Base-by-base conservation (phyloP, 2,797 vertebrate species). In the Trematomus bernacchii region DNA sequence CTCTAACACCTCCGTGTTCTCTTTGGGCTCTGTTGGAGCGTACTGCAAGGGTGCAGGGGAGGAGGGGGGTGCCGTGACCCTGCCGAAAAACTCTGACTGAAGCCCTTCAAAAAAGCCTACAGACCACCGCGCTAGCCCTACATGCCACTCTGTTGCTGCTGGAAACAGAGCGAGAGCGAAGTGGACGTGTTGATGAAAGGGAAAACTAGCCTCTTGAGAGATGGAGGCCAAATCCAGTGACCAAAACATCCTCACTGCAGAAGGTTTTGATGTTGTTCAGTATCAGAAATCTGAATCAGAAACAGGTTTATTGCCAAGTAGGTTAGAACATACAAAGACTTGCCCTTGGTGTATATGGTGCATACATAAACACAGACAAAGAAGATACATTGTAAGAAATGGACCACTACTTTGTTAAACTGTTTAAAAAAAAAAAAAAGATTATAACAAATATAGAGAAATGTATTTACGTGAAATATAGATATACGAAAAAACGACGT, bases 51-150 rank as follows among this genome's bases (percentile, higher is more conserved):
- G 63, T 68, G 84, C 72, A 48, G 82, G 63, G 79, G 83, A 85
- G 90, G 88, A 82, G 79, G 87, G 87, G 87, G 79, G 89, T 91
- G 92, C 76, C 77, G 3, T 88, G 89, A 93, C 91, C 91, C 89
- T 76, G 72, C 77, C 10, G 60, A 83, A 79, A 37, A 89, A 87
- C 87, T 64, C 79, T 84, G 73, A 86, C 73, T 79, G 71, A 79
- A 90, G 67, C 67, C 44, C 69, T 61, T 47, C 33, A 60, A 71
- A 82, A 83, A 77, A 70, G 71, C 72, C 82, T 71, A 76, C 76
- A 80, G 92, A 94, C 94, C 93, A 94, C 93, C 93, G 73, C 90
- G 85, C 85, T 85, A 77, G 82, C 73, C 30, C 53, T 4, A 48
- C 85, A 90, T 94, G 76, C 92, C 90, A 52, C 70, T 4, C 51